Evolutionary conservation across 1,140 invertebrate species (phyloP).

Genomic region (Antheraea pernyi): DNA sequence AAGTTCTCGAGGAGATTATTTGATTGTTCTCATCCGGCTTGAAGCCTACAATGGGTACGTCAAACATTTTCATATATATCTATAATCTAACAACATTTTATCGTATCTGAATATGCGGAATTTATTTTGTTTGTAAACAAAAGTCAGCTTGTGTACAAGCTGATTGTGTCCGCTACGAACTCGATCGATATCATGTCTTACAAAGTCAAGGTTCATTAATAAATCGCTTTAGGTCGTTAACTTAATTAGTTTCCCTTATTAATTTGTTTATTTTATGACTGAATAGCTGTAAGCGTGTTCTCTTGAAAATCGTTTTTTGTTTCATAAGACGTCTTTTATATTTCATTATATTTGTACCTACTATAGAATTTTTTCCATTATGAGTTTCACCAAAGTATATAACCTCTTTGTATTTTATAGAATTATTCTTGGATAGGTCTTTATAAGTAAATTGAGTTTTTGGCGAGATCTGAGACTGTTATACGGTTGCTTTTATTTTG

Average conservation of each 20-base stretch:
- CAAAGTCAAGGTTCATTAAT: not conserved
- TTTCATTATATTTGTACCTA: too few species aligned
- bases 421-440: too few species aligned
- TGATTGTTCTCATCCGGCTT: slow-evolving; percentile 30
- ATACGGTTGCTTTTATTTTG: too few species aligned
- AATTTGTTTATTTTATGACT: not conserved
- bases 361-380: too few species aligned
- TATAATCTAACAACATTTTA: not conserved
- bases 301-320: too few species aligned
- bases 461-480: too few species aligned
- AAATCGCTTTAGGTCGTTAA: not conserved
- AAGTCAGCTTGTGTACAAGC: not conserved
- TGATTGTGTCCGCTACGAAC: too few species aligned
- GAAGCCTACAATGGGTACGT: slow-evolving; percentile 65
- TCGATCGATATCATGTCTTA: not conserved
- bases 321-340: too few species aligned
- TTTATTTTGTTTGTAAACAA: slow-evolving; percentile 14
- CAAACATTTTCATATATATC: slow-evolving; percentile 18
- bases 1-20: slow-evolving; percentile 36
- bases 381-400: too few species aligned
- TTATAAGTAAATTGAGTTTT: too few species aligned
- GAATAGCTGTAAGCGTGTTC: too few species aligned
- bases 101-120: not conserved
- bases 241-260: not conserved
- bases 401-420: too few species aligned